phyloP scores from a whole-genome alignment of 2,113 vertebrate genomes.

The Anoplopoma fimbria region DNA sequence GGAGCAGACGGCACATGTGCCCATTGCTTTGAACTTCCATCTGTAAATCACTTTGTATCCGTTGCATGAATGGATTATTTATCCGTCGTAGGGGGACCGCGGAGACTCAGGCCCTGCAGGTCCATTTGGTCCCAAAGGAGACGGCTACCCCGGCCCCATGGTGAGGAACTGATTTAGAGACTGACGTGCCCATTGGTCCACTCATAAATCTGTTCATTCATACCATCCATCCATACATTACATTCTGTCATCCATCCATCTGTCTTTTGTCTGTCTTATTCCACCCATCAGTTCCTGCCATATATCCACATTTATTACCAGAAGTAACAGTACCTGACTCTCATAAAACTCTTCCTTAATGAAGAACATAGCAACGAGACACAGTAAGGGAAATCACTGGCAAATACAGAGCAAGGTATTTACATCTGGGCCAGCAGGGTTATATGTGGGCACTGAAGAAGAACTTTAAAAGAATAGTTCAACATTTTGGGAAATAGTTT shows the following conservation, averaged over 20 bases:
- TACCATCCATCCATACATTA: slow-evolving; percentile 10
- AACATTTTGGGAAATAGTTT: background rate
- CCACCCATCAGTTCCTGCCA: slow-evolving; percentile 1
- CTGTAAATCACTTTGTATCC: slow-evolving; percentile 34
- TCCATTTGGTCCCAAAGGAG: slow-evolving; percentile 90
- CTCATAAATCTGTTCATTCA: slow-evolving; percentile 22
- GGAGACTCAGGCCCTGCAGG: slow-evolving; percentile 86
- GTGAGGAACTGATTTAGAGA: slow-evolving; percentile 79
- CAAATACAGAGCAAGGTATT: background rate
- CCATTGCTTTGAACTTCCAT: background rate
- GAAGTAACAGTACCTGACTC: background rate
- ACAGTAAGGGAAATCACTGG: background rate
- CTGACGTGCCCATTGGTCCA: background rate
- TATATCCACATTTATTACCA: slow-evolving; percentile 34
- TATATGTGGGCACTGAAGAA: background rate
- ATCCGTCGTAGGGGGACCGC: slow-evolving; percentile 85
- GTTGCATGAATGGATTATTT: slow-evolving; percentile 29
- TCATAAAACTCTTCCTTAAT: background rate
- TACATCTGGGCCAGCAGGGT: background rate
- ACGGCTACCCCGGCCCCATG: slow-evolving; percentile 87
- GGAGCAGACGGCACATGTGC: slow-evolving; percentile 26
- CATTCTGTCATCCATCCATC: background rate
- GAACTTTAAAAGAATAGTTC: background rate
- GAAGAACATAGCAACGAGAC: background rate
- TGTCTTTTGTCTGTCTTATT: background rate